Evolutionary conservation across 2,888 invertebrate genomes (phyloP), one percentile per base, ranked within the genome.

Genomic region (Alcis repandata): DNA sequence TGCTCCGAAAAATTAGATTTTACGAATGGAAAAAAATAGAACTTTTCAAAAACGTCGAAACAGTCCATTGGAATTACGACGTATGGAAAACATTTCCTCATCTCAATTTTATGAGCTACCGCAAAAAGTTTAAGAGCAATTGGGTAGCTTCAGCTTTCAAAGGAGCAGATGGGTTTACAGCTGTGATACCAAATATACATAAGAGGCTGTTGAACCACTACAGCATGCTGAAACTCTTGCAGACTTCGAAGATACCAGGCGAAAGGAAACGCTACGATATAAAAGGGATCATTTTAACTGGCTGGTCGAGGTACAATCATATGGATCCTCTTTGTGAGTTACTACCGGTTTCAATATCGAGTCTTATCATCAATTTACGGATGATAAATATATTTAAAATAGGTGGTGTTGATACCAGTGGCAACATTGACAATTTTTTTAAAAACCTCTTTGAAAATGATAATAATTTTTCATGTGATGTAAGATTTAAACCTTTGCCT

Each of bases 101-200:
- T 71, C 83, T 53, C 0, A 75, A 77, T 45, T 64, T 91, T 11
- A 73, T 78, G 4, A 79, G 80, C 33, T 87, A 90, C 52, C 84
- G 86, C 40, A 78, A 72, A 27, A 79, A 76, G 10, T 98, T 98
- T 85, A 88, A 94, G 1, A 94, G 94, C 40, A 89, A 97, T 20
- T 98, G 98, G 97, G 94, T 96, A 46, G 97, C 97, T 0, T 96
- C 97, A 65, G 97, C 98, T 0, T 98, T 96, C 79, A 98, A 98
- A 92, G 98, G 98, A 0, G 96, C 96, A 0, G 95, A 95, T 49
- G 94, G 94, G 0, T 80, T 81, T 0, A 86, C 85, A 4, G 89
- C 93, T 60, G 91, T 92, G 19, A 80, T 95, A 0, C 95, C 95
- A 0, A 89, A 95, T 65, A 85, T 95, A 2, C 88, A 87, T 1